phyloP scores from a whole-genome alignment of 2,888 invertebrate species.

The Euplexia lucipara region DNA sequence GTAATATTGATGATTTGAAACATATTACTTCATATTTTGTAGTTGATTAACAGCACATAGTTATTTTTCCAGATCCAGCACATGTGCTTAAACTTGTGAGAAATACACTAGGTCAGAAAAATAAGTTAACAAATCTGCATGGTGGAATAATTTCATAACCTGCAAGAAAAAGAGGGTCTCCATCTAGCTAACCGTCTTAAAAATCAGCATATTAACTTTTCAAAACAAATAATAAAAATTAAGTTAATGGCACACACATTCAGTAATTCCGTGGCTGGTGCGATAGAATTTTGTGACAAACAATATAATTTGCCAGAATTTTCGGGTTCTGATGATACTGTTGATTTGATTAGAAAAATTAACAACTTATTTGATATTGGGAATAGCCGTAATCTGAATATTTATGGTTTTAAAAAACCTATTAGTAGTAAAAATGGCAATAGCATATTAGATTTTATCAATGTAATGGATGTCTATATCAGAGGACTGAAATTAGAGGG shows the following conservation, averaged over 20 bases:
- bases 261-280: too few relatives aligned
- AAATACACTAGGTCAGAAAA: slow-evolving; percentile 4
- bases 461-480: not conserved
- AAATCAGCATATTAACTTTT: too few relatives aligned
- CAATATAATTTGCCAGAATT: not conserved
- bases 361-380: not conserved
- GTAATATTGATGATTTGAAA: too few relatives aligned
- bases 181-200: not conserved
- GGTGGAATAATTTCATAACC: slow-evolving; percentile 1
- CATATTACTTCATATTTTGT: too few relatives aligned
- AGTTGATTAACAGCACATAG: too few relatives aligned
- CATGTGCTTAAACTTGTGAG: not conserved
- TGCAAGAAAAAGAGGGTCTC: not conserved
- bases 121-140: not conserved
- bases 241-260: too few relatives aligned
- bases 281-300: too few relatives aligned
- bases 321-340: not conserved
- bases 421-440: slow-evolving; percentile 4
- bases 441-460: not conserved
- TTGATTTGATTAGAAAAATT: not conserved
- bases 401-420: slow-evolving; percentile 3
- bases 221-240: too few relatives aligned
- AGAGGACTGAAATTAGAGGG: not conserved
- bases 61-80: not conserved
- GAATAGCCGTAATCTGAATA: not conserved